Evolutionary conservation across 2,797 vertebrate genomes (phyloP).

Genomic region (Hemitrygon akajei): DNA sequence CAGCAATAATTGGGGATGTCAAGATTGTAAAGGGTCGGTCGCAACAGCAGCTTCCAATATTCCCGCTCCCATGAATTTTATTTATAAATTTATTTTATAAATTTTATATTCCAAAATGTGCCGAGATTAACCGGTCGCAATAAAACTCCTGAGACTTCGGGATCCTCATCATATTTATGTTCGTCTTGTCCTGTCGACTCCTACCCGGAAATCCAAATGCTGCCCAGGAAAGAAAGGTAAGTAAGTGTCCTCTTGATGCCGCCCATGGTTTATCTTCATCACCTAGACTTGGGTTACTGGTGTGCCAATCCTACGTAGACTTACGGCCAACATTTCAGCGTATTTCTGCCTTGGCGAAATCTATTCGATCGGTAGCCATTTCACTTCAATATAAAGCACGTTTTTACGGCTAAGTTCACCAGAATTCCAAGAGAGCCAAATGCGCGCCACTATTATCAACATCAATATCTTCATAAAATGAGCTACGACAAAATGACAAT

Average conservation of each 20-base stretch:
- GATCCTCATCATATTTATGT: not conserved
- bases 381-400: not conserved
- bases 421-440: not conserved
- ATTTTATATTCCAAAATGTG: no score
- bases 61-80: not conserved
- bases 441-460: not conserved
- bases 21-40: not conserved
- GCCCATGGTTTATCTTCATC: constrained; percentile 40
- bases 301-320: not conserved
- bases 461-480: not conserved
- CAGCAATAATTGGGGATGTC: not conserved
- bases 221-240: no score
- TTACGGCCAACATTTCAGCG: not conserved
- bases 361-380: no score
- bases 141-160: not conserved
- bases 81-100: no score
- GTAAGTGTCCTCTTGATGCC: constrained; percentile 23
- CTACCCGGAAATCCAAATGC: not conserved
- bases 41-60: not conserved
- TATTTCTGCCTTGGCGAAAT: not conserved
- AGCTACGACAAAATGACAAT: not conserved
- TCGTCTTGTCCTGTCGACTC: not conserved
- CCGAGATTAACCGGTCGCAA: not conserved
- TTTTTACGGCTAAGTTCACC: not conserved
- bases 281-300: not conserved